Percentiles rank a stretch among this genome's conserved stretches.
Conservation (phyloP, 2,113 vertebrate genomes). For the Cynopterus brachyotis region DNA sequence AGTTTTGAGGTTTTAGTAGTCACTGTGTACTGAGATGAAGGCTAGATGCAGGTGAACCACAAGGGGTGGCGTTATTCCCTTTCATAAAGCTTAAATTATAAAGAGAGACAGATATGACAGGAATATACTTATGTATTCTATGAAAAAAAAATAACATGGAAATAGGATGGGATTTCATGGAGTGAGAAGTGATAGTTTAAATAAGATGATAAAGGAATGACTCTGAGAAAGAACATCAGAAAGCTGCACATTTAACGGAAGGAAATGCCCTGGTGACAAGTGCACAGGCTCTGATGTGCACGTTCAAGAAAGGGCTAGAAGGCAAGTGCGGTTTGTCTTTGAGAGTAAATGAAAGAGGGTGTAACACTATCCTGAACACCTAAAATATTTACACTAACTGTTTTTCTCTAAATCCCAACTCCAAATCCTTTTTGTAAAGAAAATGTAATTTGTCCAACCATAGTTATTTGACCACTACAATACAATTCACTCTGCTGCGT, state of each 20-base stretch:
- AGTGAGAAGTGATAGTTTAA: not conserved
- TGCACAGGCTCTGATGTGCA: not conserved
- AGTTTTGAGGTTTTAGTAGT: not conserved
- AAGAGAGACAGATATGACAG: not conserved
- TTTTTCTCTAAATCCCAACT: not conserved
- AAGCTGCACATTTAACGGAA: fast-evolving
- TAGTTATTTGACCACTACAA: not conserved
- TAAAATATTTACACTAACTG: not conserved
- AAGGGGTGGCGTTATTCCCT: not conserved
- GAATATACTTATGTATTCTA: not conserved
- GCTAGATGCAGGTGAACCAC: not conserved
- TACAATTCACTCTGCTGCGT: not conserved
- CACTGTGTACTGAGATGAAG: not conserved
- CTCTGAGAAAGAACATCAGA: not conserved
- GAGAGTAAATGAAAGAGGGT: not conserved
- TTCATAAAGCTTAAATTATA: not conserved
- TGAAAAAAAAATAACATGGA: not conserved
- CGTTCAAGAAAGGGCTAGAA: not conserved
- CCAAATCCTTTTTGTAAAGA: not conserved
- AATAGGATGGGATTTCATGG: not conserved
- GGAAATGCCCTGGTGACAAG: not conserved
- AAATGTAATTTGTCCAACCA: not conserved
- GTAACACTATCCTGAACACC: not conserved
- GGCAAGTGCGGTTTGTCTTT: not conserved
- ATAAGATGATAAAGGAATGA: not conserved